A percentile compares a stretch with the other conserved stretches of the same genome.
Conservation (phyloP, 2,888 invertebrate species). For the Rhagonycha fulva region DNA sequence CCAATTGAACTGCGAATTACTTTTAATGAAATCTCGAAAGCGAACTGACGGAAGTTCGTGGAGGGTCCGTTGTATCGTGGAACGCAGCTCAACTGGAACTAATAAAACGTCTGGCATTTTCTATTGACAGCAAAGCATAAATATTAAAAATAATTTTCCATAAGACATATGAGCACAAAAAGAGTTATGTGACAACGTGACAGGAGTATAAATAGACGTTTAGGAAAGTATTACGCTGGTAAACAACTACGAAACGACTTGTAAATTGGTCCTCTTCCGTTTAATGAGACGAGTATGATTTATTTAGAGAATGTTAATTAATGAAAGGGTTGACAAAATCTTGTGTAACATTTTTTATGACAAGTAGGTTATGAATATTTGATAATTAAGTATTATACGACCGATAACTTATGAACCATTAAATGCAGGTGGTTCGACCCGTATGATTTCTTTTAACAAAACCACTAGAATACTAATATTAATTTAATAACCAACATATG, state of each 20-base stretch:
- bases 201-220: conserved; percentile 46
- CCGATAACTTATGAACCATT: conserved; percentile 43
- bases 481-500: conserved; percentile 39
- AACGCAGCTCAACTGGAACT: conserved; percentile 38
- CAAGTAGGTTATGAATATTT: conserved; percentile 41
- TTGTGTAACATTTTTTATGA: conserved; percentile 45
- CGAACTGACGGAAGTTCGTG: conserved; percentile 28
- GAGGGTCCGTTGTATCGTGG: conserved; percentile 19
- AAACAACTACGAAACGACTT: conserved; percentile 46
- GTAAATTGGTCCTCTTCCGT: conserved; percentile 50
- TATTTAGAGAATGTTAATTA: conserved; percentile 50
- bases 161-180: conserved; percentile 40
- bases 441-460: conserved; percentile 39
- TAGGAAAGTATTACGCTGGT: conserved; percentile 42
- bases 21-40: conserved; percentile 8
- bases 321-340: conserved; percentile 46
- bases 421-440: conserved; percentile 52
- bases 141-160: conserved; percentile 49
- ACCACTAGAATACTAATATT: conserved; percentile 48
- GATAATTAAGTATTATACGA: conserved; percentile 46
- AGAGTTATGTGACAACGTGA: conserved; percentile 44
- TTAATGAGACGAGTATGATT: conserved; percentile 51
- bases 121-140: conserved; percentile 42
- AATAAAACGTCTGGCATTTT: conserved; percentile 40
- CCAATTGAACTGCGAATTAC: conserved; percentile 8